Conservation (phyloP, 2,113 vertebrate species). For the Vulpes vulpes region DNA sequence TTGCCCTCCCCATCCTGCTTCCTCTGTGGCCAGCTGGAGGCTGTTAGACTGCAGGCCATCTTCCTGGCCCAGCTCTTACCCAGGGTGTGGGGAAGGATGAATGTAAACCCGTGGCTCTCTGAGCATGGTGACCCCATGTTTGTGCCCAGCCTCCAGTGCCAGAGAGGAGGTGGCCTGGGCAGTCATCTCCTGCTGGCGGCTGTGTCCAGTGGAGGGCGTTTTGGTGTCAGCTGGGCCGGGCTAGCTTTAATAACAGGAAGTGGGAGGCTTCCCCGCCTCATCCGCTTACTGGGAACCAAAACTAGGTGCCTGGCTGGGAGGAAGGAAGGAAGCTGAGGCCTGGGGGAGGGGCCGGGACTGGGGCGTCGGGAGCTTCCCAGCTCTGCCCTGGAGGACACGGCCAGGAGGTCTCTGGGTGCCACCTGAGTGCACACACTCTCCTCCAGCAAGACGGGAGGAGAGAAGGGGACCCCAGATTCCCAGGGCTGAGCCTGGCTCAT, state of each 20-base stretch:
- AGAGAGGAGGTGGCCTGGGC: background rate
- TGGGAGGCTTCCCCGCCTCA: conserved; percentile 85
- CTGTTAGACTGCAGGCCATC: background rate
- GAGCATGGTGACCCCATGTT: conserved; percentile 20
- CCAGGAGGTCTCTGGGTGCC: background rate
- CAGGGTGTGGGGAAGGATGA: background rate
- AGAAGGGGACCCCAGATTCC: background rate
- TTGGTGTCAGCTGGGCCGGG: conserved; percentile 65
- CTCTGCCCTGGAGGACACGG: background rate
- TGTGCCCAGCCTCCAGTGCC: background rate
- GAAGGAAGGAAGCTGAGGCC: conserved; percentile 78
- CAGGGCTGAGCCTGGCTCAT: background rate
- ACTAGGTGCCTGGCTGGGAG: conserved; percentile 76
- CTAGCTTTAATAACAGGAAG: conserved; percentile 88
- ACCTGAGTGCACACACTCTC: background rate
- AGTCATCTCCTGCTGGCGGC: background rate
- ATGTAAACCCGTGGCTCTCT: background rate
- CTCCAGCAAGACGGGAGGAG: background rate
- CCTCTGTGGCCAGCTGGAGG: conserved; percentile 22
- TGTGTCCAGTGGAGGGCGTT: conserved; percentile 68
- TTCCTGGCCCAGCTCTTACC: background rate
- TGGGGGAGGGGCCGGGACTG: conserved; percentile 56
- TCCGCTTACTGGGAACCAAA: conserved; percentile 81
- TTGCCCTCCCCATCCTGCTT: background rate
- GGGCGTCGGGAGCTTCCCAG: conserved; percentile 6